These are phyloP conservation scores for Tetramorium parvispinum DNA, from an alignment of 1,140 invertebrate species.

Conservation along the genomic window DNA sequence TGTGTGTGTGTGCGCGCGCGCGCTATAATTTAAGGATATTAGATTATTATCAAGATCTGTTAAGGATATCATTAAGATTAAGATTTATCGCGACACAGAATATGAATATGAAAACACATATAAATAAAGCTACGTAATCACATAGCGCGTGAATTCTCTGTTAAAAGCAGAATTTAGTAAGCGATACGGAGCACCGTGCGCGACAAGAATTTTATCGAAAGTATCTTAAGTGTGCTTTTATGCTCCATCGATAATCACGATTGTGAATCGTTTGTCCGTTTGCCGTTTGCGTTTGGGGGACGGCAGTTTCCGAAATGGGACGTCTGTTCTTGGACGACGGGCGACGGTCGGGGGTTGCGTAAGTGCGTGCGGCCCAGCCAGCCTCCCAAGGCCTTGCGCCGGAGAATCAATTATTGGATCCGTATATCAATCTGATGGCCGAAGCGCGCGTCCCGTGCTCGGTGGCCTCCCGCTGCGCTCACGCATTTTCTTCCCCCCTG, in stretches of 20 bases:
- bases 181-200: background rate
- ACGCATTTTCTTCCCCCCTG: slow-evolving; percentile 78
- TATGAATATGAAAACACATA: background rate
- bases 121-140: slow-evolving; percentile 2
- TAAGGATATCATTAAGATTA: slow-evolving; percentile 19
- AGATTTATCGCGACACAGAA: background rate
- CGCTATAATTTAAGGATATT: background rate
- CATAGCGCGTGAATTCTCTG: background rate
- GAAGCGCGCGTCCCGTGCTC: slow-evolving; percentile 77
- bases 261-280: background rate
- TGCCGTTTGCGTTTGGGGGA: background rate
- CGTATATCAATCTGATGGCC: slow-evolving; percentile 83
- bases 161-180: slow-evolving; percentile 11
- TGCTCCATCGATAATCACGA: slow-evolving; percentile 31
- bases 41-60: background rate
- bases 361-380: slow-evolving; percentile 67
- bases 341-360: slow-evolving; percentile 75
- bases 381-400: slow-evolving; percentile 73
- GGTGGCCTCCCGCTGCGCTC: slow-evolving; percentile 80
- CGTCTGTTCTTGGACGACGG: slow-evolving; percentile 31
- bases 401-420: slow-evolving; percentile 83
- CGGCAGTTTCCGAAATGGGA: slow-evolving; percentile 53
- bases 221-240: slow-evolving; percentile 23
- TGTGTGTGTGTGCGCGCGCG: background rate
- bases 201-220: slow-evolving; percentile 15